phyloP scores from a whole-genome alignment of 2,888 invertebrate species.

The Gerris lacustris region DNA sequence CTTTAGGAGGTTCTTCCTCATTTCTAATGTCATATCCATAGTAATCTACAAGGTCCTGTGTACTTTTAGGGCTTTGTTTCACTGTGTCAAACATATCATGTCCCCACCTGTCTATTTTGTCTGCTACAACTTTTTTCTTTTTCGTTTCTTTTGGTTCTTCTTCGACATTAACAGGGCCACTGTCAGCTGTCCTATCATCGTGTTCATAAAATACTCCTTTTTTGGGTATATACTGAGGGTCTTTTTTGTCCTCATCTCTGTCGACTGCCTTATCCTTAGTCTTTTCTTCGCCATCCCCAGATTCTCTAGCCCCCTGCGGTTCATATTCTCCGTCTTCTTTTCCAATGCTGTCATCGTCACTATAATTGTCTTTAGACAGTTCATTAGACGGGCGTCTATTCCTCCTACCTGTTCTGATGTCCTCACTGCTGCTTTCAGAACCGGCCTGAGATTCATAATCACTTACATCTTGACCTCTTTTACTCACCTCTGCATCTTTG shows the following conservation, averaged over 20 bases:
- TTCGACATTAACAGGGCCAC: neutral
- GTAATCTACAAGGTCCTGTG: conserved; percentile 66
- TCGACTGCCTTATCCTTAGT: conserved; percentile 63
- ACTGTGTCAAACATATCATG: conserved; percentile 76
- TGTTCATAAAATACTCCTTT: conserved; percentile 94
- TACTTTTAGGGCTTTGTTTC: conserved; percentile 73
- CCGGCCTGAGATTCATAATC: neutral
- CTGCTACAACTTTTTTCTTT: conserved; percentile 28
- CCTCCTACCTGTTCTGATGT: neutral
- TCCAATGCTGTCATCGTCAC: conserved; percentile 7
- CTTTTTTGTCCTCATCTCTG: conserved; percentile 85
- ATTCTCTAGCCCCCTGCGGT: neutral
- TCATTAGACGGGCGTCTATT: conserved; percentile 11
- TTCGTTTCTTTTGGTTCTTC: conserved; percentile 13
- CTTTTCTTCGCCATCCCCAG: conserved; percentile 6
- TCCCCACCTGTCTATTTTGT: conserved; percentile 56
- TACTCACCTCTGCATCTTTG: conserved; percentile 3
- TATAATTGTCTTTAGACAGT: conserved; percentile 14
- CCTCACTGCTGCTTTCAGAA: neutral
- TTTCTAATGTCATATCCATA: conserved; percentile 92
- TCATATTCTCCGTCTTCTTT: conserved; percentile 11
- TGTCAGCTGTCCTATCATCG: conserved; percentile 61
- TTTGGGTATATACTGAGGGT: conserved; percentile 95
- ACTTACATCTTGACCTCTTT: conserved; percentile 4
- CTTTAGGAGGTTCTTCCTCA: conserved; percentile 81